Percentiles rank a stretch among this genome's conserved stretches.
Conservation (phyloP, 2,797 vertebrate species). For the Aphelocoma californica region DNA sequence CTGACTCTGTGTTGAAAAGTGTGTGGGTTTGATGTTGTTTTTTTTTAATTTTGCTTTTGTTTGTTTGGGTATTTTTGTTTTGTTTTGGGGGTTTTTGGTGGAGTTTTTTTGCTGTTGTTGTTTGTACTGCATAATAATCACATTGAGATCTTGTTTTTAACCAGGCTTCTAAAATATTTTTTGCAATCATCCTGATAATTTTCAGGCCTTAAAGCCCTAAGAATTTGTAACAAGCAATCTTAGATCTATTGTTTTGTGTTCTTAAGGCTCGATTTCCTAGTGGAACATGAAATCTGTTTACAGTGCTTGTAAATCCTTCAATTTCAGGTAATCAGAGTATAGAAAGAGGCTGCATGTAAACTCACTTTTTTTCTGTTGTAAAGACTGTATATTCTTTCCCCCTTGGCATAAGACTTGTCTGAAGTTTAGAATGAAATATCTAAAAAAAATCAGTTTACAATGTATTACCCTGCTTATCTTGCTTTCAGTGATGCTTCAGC, state of each 20-base stretch:
- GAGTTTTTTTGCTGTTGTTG: not conserved
- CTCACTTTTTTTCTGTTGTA: not conserved
- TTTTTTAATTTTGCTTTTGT: not conserved
- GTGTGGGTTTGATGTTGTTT: not conserved
- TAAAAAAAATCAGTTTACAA: not conserved
- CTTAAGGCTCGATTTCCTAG: not conserved
- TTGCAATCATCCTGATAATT: constrained; percentile 38
- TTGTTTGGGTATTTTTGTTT: not conserved
- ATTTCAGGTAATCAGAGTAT: not conserved
- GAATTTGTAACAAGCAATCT: not conserved
- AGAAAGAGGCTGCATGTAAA: not conserved
- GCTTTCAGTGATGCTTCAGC: not conserved
- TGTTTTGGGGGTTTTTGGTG: not conserved
- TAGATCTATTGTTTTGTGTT: not conserved
- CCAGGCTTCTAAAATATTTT: constrained; percentile 35
- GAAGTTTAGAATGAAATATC: not conserved
- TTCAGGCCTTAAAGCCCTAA: not conserved
- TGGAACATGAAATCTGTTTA: not conserved
- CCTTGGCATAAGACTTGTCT: not conserved
- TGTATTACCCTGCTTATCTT: not conserved
- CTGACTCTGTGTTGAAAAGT: constrained; percentile 8
- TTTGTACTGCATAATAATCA: constrained; percentile 32
- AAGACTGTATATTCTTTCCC: not conserved
- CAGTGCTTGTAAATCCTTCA: not conserved
- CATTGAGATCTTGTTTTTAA: constrained; percentile 54